Percentiles rank a stretch among this genome's conserved stretches.
These are phyloP conservation scores for Heliconius nattereri DNA, from an alignment of 1,140 invertebrate genomes.

Conservation along the genomic window DNA sequence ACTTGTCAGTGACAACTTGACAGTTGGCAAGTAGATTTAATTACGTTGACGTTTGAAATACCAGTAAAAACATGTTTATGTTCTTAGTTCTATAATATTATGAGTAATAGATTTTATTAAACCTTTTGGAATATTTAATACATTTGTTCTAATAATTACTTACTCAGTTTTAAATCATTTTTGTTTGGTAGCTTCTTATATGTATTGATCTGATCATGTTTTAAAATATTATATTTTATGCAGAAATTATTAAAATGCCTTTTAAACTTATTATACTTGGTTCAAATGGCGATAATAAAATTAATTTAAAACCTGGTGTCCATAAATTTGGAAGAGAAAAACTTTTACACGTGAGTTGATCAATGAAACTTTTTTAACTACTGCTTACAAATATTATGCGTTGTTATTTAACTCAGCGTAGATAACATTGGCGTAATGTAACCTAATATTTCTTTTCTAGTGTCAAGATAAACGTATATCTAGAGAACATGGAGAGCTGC, in stretches of 20 bases:
- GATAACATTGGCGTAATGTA: background rate
- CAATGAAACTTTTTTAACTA: background rate
- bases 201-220: background rate
- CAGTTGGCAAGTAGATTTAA: no score
- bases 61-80: background rate
- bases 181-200: background rate
- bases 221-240: background rate
- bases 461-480: constrained; percentile 67
- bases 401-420: background rate
- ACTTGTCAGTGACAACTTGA: no score
- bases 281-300: constrained; percentile 45
- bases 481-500: constrained; percentile 62
- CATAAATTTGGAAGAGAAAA: constrained; percentile 66
- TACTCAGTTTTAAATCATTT: background rate
- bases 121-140: background rate
- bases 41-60: background rate
- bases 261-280: background rate
- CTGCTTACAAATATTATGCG: background rate
- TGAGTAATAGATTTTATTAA: background rate
- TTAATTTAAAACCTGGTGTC: constrained; percentile 50
- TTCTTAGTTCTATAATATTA: background rate
- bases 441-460: constrained; percentile 46
- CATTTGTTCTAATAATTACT: background rate
- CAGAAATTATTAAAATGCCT: background rate
- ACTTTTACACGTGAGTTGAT: constrained; percentile 59